phyloP scores from a whole-genome alignment of 2,888 invertebrate genomes.

The Dendrolimus houi region DNA sequence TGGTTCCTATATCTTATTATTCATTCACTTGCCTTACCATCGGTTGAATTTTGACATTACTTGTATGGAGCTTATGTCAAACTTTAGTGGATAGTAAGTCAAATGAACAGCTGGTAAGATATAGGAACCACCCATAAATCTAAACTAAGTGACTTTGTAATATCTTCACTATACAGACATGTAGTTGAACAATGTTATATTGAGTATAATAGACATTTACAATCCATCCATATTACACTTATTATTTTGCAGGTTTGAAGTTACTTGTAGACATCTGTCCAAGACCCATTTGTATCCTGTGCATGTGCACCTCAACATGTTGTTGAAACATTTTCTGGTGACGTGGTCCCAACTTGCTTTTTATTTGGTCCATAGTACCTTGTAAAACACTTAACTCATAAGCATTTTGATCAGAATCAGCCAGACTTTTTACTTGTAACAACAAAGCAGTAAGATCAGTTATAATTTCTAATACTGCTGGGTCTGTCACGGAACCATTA shows the following conservation, averaged over 20 bases:
- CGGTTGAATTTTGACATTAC: too few relatives aligned
- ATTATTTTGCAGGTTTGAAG: background rate
- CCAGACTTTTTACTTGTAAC: slow-evolving; percentile 87
- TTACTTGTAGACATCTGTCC: slow-evolving; percentile 55
- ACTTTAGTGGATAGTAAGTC: too few relatives aligned
- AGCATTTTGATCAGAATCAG: slow-evolving; percentile 89
- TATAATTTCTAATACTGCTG: slow-evolving; percentile 84
- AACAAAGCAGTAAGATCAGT: slow-evolving; percentile 93
- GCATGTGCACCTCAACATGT: slow-evolving; percentile 93
- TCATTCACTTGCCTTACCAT: too few relatives aligned
- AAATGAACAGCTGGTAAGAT: too few relatives aligned
- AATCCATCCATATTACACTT: too few relatives aligned
- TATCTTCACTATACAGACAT: too few relatives aligned
- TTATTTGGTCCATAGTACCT: slow-evolving; percentile 93
- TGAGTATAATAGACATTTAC: too few relatives aligned
- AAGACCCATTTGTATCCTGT: slow-evolving; percentile 88
- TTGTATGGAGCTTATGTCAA: too few relatives aligned
- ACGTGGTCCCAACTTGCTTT: slow-evolving; percentile 83
- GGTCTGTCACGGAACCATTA: slow-evolving; percentile 76
- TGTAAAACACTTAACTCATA: slow-evolving; percentile 93
- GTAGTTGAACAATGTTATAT: too few relatives aligned
- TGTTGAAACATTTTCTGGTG: slow-evolving; percentile 90
- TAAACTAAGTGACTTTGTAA: too few relatives aligned
- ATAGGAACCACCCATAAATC: too few relatives aligned
- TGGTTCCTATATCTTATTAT: too few relatives aligned